Base-by-base conservation (phyloP, 1,140 invertebrate genomes). In the Gryllus bimaculatus region DNA sequence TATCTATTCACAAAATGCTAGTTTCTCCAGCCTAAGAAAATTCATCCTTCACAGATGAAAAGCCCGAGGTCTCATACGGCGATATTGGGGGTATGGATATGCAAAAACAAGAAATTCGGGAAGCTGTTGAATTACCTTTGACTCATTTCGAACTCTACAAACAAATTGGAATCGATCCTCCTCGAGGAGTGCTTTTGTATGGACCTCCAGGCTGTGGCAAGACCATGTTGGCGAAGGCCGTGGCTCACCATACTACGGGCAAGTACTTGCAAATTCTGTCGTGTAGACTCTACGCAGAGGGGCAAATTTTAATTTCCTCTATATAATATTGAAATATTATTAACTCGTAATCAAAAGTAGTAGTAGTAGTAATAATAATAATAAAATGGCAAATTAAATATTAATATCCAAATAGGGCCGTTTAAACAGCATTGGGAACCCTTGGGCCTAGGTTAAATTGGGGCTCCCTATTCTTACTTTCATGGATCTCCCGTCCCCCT, bases 61-160 rank as follows among this genome's bases (percentile, higher is more conserved):
- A 99, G 84, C 98, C 98, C 7, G 97, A 99, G 88, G 96, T 99
- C 15, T 91, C 92, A 76, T 99, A 99, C 85, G 92, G 94, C 39
- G 98, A 99, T 84, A 99, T 99, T 87, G 98, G 98, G 86, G 98
- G 98, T 74, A 96, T 99, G 93, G 98, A 99, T 85, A 98, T 99
- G 89, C 98, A 99, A 85, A 99, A 99, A 83, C 98, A 99, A 86
- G 98, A 99, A 87, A 99, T 99, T 80, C 88, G 98, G 78, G 98
- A 99, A 88, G 98, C 98, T 76, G 98, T 99, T 0, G 98, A 99
- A 85, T 86, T 99, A 79, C 98, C 98, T 8, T 87, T 99, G 1
- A 99, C 98, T 75, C 98, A 99, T 86, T 98, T 98, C 85, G 98
- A 99, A 86, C 88, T 99, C n/a, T 99, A 99, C 86, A 96, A 99